Evolutionary conservation across 2,113 vertebrate genomes (phyloP).

Genomic region (Centropus unirufus): DNA sequence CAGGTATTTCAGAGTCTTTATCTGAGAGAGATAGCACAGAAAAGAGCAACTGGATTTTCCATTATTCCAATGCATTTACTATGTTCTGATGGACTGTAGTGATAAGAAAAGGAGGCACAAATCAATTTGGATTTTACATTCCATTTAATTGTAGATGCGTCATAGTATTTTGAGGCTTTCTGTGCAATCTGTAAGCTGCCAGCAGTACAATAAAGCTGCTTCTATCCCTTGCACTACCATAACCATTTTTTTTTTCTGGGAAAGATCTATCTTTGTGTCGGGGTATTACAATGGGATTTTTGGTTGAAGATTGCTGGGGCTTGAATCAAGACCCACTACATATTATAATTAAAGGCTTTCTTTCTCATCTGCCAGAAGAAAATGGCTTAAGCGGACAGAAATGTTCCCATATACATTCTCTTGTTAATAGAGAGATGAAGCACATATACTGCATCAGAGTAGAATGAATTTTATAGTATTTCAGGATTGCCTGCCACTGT

Average conservation of each 20-base stretch:
- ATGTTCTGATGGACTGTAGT: slow-evolving; percentile 4
- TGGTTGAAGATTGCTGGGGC: neutral
- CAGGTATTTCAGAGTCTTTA: slow-evolving; percentile 25
- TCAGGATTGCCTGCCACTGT: neutral
- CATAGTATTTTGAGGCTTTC: neutral
- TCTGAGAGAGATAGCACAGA: neutral
- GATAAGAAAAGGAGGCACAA: slow-evolving; percentile 37
- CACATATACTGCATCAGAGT: neutral
- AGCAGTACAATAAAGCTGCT: neutral
- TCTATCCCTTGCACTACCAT: neutral
- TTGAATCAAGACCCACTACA: neutral
- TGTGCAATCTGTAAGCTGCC: neutral
- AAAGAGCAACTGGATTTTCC: slow-evolving; percentile 43
- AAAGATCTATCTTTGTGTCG: neutral
- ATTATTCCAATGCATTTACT: slow-evolving; percentile 34
- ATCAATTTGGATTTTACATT: slow-evolving; percentile 57
- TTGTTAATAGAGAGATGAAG: neutral
- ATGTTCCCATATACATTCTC: neutral
- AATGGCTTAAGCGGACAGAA: neutral
- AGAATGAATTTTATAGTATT: neutral
- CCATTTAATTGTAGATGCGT: slow-evolving; percentile 12
- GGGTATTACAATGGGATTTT: neutral
- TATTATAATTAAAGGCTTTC: neutral
- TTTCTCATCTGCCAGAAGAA: neutral
- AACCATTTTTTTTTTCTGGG: neutral